These are phyloP conservation scores for Dendrolimus houi DNA, from an alignment of 2,888 invertebrate species.

Conservation along the genomic window DNA sequence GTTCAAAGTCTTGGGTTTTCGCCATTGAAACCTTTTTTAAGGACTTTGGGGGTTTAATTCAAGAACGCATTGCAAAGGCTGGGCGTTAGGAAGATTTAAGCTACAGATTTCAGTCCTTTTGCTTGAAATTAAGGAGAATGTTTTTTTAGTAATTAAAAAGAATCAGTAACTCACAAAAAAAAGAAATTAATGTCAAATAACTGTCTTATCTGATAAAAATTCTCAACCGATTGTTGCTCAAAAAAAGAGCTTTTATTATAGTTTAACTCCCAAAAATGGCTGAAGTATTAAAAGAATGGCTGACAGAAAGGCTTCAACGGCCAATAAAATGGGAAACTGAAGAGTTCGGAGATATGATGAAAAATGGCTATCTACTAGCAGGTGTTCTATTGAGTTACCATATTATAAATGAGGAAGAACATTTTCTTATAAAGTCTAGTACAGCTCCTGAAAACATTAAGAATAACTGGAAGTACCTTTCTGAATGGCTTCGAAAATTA, in stretches of 20 bases:
- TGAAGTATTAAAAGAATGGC: constrained; percentile 77
- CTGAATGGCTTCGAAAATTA: constrained; percentile 69
- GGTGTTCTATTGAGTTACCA: constrained; percentile 75
- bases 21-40: no score
- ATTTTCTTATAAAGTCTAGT: constrained; percentile 58
- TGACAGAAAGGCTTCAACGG: constrained; percentile 71
- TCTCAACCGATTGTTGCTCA: no score
- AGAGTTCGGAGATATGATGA: constrained; percentile 72
- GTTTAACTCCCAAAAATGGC: constrained; percentile 49
- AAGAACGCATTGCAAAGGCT: no score
- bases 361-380: constrained; percentile 75
- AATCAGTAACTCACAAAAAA: neutral
- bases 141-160: constrained; percentile 2
- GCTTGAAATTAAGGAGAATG: neutral
- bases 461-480: constrained; percentile 70
- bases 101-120: no score
- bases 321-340: constrained; percentile 71
- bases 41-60: no score
- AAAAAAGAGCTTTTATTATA: no score
- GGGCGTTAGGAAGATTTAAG: no score
- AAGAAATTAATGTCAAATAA: no score
- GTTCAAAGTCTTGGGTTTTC: no score
- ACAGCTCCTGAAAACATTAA: constrained; percentile 50
- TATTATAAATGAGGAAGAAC: constrained; percentile 74
- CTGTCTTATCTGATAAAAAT: no score